phyloP scores from a whole-genome alignment of 2,113 vertebrate species.

The Corythoichthys intestinalis region DNA sequence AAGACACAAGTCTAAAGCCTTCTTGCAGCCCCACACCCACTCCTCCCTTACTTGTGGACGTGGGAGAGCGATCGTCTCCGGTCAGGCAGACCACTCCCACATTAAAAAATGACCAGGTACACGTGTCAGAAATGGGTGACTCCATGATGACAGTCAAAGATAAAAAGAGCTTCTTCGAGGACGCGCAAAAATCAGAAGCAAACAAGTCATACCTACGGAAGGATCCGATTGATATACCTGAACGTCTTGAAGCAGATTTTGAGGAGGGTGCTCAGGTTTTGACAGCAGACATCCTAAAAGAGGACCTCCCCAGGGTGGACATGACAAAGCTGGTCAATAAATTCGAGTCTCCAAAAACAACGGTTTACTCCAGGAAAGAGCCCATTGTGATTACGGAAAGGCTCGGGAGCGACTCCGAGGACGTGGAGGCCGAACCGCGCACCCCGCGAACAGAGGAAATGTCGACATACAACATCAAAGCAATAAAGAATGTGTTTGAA shows the following conservation, averaged over 20 bases:
- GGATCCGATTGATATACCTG: slow-evolving; percentile 74
- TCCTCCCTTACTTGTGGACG: slow-evolving; percentile 51
- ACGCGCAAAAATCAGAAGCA: slow-evolving; percentile 73
- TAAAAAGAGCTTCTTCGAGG: slow-evolving; percentile 74
- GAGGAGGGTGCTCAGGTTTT: slow-evolving; percentile 64
- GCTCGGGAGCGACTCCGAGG: slow-evolving; percentile 68
- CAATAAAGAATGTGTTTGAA: slow-evolving; percentile 76
- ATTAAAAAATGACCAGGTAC: slow-evolving; percentile 54
- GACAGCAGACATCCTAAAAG: slow-evolving; percentile 57
- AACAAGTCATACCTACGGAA: slow-evolving; percentile 63
- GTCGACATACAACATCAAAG: slow-evolving; percentile 72
- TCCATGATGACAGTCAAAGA: slow-evolving; percentile 76
- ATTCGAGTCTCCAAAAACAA: slow-evolving; percentile 71
- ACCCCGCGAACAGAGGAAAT: slow-evolving; percentile 62
- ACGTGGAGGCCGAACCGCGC: slow-evolving; percentile 59
- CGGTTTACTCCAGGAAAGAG: slow-evolving; percentile 68
- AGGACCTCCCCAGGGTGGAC: slow-evolving; percentile 70
- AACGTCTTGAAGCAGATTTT: slow-evolving; percentile 57
- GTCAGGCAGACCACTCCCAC: slow-evolving; percentile 65
- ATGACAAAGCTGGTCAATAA: slow-evolving; percentile 69
- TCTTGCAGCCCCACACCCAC: slow-evolving; percentile 61
- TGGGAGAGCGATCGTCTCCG: slow-evolving; percentile 70
- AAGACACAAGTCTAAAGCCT: slow-evolving; percentile 77
- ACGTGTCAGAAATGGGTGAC: slow-evolving; percentile 60
- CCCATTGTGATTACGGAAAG: slow-evolving; percentile 70